Base-by-base conservation (phyloP, 2,888 invertebrate species). In the Listrodromus nycthemerus region DNA sequence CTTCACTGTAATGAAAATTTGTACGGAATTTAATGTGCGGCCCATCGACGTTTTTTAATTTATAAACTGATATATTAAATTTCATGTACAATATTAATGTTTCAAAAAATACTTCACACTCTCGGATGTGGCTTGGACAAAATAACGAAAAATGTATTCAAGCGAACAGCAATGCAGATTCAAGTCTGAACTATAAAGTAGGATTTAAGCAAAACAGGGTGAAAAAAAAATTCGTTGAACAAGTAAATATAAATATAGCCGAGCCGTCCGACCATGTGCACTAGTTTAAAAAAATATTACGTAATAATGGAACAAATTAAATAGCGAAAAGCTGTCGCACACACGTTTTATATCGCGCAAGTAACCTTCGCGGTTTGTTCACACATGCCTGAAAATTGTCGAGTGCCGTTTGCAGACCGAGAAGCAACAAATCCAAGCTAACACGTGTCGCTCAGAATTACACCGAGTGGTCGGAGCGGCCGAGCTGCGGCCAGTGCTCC, bases 291-390 rank as follows among this genome's bases (percentile, higher is more conserved):
- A 24, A 55, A 55, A 55, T 55, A 55, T 55, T 55, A 21, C 55
- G 55, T 55, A 24, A 55, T 24, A 55, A 55, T 16, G 50, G 21
- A 52, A n/a, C n/a, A 67, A 27, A 50, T 19, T 19, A 70, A 70
- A 21, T 21, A 37, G 21, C 33, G 55, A 55, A 27, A 50, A 70
- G 24, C 67, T 52, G 48, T 63, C 48, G n/a, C 55, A 69, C 45
- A 37, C 41, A 21, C 24, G 55, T 55, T 45, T 21, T 27, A 7
- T 37, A 55, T 69, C 48, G 10, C 52, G 58, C 50, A 81, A 55
- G 70, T 83, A 83, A 83, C 83, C 83, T 83, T 83, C 80, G 58
- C 58, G 65, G 48, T 61, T 66, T 71, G 66, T 81, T 81, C 71
- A 77, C 48, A 77, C 83, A 81, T 77, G 76, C 76, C 45, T 76